phyloP scores from a whole-genome alignment of 2,888 invertebrate species.

The Omphaloscelis lunosa region DNA sequence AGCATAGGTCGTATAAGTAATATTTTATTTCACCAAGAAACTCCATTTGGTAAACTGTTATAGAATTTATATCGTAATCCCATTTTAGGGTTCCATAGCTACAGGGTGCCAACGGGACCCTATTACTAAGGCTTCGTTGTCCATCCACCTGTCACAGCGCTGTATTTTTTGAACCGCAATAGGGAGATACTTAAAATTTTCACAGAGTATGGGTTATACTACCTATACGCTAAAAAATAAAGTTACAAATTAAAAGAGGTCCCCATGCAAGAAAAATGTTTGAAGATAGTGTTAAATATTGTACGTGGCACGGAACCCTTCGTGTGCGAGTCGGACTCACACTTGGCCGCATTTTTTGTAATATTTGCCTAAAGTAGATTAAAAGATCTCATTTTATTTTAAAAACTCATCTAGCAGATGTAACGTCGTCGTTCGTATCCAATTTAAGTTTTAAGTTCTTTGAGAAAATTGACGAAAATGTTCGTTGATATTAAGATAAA shows the following conservation, averaged over 20 bases:
- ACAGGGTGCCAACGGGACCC: neutral
- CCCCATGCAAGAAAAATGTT: no score
- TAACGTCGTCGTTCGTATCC: conserved; percentile 36
- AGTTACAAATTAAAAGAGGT: neutral
- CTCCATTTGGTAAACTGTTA: conserved; percentile 30
- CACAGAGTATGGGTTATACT: neutral
- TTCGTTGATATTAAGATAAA: neutral
- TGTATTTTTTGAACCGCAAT: neutral
- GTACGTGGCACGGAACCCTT: neutral
- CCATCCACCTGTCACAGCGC: neutral
- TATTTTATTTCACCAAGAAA: conserved; percentile 30
- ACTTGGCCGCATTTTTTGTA: conserved; percentile 5
- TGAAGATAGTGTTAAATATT: no score
- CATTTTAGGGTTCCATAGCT: neutral
- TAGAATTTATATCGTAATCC: conserved; percentile 12
- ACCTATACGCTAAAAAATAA: neutral
- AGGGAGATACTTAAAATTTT: neutral
- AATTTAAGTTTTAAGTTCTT: conserved; percentile 45
- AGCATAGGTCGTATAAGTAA: neutral
- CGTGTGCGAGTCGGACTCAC: neutral
- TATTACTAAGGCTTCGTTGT: neutral
- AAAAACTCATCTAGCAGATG: conserved; percentile 23
- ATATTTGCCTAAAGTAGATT: conserved; percentile 29
- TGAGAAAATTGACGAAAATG: conserved; percentile 21
- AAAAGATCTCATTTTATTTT: conserved; percentile 31